Conservation (phyloP, 2,888 invertebrate genomes). For the Nephrotoma appendiculata region DNA sequence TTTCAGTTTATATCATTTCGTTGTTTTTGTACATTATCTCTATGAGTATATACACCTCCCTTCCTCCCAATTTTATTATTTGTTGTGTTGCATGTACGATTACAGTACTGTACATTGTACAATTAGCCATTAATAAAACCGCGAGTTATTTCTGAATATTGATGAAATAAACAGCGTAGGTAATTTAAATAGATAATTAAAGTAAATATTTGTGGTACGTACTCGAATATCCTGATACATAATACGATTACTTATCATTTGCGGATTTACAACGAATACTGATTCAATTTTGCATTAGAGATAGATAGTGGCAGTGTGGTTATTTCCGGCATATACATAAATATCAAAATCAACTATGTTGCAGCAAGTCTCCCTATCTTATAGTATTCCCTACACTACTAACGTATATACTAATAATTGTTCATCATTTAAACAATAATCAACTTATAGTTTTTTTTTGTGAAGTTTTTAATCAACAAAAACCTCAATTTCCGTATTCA, state of each 20-base stretch:
- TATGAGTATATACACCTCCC: not conserved
- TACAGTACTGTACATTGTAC: not conserved
- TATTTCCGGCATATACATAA: not conserved
- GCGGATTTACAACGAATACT: not conserved
- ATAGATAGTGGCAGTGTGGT: not conserved
- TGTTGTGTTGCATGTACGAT: not conserved
- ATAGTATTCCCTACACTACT: not conserved
- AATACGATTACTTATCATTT: not conserved
- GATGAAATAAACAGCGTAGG: not conserved
- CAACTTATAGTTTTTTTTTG: not conserved
- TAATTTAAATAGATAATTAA: not conserved
- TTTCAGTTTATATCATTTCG: not conserved
- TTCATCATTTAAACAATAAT: not conserved
- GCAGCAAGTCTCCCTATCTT: not conserved
- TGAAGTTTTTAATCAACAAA: not conserved
- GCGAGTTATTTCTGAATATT: not conserved
- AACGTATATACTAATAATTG: not conserved
- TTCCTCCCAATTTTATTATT: not conserved
- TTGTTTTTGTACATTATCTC: not conserved
- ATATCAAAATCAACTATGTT: not conserved
- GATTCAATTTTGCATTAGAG: not conserved
- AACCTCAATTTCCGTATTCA: not conserved
- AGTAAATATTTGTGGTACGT: not conserved
- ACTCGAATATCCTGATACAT: not conserved
- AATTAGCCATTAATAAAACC: not conserved